A percentile compares a stretch with the other conserved stretches of the same genome.
These are phyloP conservation scores for Cardiocondyla obscurior DNA, from an alignment of 1,140 invertebrate species.

Conservation along the genomic window DNA sequence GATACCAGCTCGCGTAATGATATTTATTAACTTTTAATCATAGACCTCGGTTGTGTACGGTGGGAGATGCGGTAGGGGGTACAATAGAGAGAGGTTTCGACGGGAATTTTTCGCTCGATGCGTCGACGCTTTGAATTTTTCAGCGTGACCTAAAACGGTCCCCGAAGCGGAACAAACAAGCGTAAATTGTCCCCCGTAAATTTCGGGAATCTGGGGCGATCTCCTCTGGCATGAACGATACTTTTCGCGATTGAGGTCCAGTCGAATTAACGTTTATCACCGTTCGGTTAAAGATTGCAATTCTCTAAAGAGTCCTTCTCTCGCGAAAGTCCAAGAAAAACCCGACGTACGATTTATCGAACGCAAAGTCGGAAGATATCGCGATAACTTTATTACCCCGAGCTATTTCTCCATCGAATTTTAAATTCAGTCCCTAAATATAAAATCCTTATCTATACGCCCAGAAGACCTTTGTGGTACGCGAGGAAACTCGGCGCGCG, in stretches of 20 bases:
- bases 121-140: background rate
- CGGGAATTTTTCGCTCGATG: background rate
- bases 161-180: constrained; percentile 43
- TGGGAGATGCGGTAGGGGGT: background rate
- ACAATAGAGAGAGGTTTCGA: background rate
- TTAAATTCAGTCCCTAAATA: background rate
- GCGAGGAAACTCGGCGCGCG: background rate
- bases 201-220: constrained; percentile 58
- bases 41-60: background rate
- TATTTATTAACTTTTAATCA: background rate
- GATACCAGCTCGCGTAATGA: background rate
- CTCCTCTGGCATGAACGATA: constrained; percentile 49
- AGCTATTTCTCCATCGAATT: background rate
- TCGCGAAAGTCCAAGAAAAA: background rate
- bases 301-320: background rate
- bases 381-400: background rate
- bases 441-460: background rate
- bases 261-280: background rate
- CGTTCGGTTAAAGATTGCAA: background rate
- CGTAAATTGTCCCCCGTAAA: constrained; percentile 50
- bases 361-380: background rate
- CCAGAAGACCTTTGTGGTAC: background rate
- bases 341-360: background rate
- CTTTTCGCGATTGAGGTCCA: background rate
- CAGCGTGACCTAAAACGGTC: constrained; percentile 44